Percentiles rank a stretch among this genome's conserved stretches.
Conservation (phyloP, 2,888 invertebrate genomes). For the Caenorhabditis parvicauda region DNA sequence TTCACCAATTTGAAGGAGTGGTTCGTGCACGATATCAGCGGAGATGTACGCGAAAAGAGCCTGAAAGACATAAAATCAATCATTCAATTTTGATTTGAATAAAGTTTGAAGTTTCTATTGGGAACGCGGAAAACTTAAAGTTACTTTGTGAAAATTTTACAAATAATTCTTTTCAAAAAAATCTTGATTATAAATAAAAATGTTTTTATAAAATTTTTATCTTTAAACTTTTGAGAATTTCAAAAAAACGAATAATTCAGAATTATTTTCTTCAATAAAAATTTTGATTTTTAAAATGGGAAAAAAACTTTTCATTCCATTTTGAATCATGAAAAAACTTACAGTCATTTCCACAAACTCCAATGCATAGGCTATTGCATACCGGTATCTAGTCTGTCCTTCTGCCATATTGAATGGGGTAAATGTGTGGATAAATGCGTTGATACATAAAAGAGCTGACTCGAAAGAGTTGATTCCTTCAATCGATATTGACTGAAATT, state of each 20-base stretch:
- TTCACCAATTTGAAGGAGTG: too few species aligned
- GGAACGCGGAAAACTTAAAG: too few species aligned
- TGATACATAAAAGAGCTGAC: conserved; percentile 32
- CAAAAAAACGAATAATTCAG: neutral
- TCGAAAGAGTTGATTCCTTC: conserved; percentile 26
- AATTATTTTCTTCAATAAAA: conserved; percentile 1
- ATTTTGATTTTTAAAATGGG: too few species aligned
- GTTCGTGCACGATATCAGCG: neutral
- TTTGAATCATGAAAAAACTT: conserved; percentile 4
- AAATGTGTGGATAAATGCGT: conserved; percentile 44
- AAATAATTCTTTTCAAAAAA: too few species aligned
- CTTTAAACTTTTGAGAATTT: neutral
- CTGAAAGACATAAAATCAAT: too few species aligned
- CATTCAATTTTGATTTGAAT: too few species aligned
- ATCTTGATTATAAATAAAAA: too few species aligned
- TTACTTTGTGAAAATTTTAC: too few species aligned
- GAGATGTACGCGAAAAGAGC: too few species aligned
- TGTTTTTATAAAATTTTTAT: too few species aligned
- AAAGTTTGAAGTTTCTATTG: too few species aligned
- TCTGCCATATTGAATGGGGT: conserved; percentile 55
- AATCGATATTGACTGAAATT: conserved; percentile 27
- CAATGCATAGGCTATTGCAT: conserved; percentile 34
- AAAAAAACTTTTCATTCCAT: neutral
- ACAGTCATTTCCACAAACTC: conserved; percentile 45
- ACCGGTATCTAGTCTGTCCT: conserved; percentile 39